phyloP scores from a whole-genome alignment of 2,797 vertebrate species.

The Protonibea diacanthus region DNA sequence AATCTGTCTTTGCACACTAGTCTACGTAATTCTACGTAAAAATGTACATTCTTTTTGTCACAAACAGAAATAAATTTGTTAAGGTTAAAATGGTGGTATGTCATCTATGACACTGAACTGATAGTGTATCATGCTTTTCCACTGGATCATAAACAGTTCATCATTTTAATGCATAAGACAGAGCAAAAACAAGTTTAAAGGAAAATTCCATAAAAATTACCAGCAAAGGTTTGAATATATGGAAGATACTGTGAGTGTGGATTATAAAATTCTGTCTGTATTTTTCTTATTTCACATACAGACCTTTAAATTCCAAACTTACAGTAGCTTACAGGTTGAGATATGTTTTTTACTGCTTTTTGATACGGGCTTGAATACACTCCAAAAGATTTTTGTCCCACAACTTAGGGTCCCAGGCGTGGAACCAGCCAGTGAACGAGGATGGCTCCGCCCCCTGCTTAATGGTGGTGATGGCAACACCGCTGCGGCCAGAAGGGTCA shows the following conservation, averaged over 20 bases:
- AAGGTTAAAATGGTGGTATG: not conserved
- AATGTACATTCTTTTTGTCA: not conserved
- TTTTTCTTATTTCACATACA: no score
- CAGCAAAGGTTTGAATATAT: no score
- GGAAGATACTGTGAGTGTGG: no score
- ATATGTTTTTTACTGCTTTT: conserved; percentile 8
- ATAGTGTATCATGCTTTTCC: not conserved
- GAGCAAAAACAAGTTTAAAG: not conserved
- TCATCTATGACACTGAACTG: not conserved
- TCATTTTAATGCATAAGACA: conserved; percentile 4
- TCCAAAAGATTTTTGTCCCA: conserved; percentile 73
- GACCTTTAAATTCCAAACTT: not conserved
- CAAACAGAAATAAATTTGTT: not conserved
- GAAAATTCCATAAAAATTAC: no score
- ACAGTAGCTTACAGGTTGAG: conserved; percentile 3
- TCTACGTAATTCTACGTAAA: not conserved
- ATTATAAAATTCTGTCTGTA: no score
- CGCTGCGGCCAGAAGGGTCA: conserved; percentile 78
- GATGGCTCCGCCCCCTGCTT: conserved; percentile 81
- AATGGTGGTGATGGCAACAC: conserved; percentile 69
- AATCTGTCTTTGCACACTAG: not conserved
- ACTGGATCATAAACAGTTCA: not conserved
- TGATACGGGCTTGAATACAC: conserved; percentile 29
- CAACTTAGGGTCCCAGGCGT: conserved; percentile 82
- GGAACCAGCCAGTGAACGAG: conserved; percentile 86